phyloP scores from a whole-genome alignment of 2,113 vertebrate species.

The Drymodes brunneopygia region DNA sequence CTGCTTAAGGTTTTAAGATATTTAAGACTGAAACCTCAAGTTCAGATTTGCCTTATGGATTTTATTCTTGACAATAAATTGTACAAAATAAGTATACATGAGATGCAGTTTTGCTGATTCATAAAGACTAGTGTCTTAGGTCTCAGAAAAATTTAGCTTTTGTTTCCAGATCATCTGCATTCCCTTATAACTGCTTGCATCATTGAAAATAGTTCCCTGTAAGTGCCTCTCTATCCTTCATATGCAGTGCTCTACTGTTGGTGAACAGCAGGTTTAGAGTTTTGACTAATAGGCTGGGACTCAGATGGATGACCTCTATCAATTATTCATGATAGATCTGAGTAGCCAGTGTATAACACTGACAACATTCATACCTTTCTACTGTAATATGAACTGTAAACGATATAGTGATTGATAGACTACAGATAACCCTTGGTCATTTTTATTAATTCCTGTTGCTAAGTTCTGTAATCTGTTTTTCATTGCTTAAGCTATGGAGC shows the following conservation, averaged over 20 bases:
- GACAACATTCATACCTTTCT: not conserved
- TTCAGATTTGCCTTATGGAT: not conserved
- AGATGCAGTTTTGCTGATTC: not conserved
- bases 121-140: not conserved
- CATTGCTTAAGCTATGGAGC: not conserved
- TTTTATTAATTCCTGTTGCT: conserved; percentile 57
- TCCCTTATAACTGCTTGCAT: not conserved
- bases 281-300: conserved; percentile 6
- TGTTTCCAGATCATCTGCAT: not conserved
- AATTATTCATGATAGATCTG: conserved; percentile 28
- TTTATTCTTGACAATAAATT: not conserved
- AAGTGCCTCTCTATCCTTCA: not conserved
- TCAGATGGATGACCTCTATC: conserved; percentile 30
- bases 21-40: not conserved
- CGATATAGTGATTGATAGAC: not conserved
- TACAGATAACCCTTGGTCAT: not conserved
- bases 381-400: not conserved
- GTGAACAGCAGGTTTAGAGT: not conserved
- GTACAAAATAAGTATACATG: not conserved
- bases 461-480: conserved; percentile 17
- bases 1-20: not conserved
- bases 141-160: not conserved
- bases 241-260: not conserved
- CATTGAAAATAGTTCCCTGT: not conserved
- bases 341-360: not conserved